Evolutionary conservation across 2,888 invertebrate genomes (phyloP), one percentile per base, ranked within the genome.

Genomic region (Caenorhabditis sp.): DNA sequence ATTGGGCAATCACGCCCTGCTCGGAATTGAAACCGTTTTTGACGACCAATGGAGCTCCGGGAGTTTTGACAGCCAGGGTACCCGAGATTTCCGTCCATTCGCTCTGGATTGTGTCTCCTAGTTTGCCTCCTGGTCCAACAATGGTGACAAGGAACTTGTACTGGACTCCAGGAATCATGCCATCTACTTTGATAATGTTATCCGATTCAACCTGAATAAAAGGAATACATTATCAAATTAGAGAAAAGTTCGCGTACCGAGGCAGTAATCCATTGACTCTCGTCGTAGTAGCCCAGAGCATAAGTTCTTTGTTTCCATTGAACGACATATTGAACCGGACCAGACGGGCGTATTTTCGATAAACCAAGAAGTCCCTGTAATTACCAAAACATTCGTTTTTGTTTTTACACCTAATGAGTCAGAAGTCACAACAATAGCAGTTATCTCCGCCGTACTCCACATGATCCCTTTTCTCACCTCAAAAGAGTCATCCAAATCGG

Each of bases 181-280:
- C 89, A 32, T 89, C 89, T 1, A 88, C 89, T 26, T 83, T 80
- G 80, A 90, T 85, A 18, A 85, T 74, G 20, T 68, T 82, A 24
- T 77, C 78, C 1, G 85, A 71, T 72, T 90, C 90, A n/a, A 90
- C 86, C 89, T 89, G 78, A 55, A 88, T 9, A 32, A 32, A 32
- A 32, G 4, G 32, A 32, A 32, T 9, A 47, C n/a, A n/a, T n/a
- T n/a, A 13, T 50, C 5, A 35, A 9, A 32, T 18, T 50, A 26
- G 18, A n/a, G 13, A 24, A 22, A n/a, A 18, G 0, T 44, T n/a
- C 9, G 71, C 88, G 62, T n/a, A 89, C 89, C 69, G 90, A 88
- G 0, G 90, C 89, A 3, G 90, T 91, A 55, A 90, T 90, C 88
- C 89, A 89, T 58, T 88, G 82, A 13, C 86, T 87, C 47, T 89